Conservation (phyloP, 2,113 vertebrate genomes). For the Rissa tridactyla region DNA sequence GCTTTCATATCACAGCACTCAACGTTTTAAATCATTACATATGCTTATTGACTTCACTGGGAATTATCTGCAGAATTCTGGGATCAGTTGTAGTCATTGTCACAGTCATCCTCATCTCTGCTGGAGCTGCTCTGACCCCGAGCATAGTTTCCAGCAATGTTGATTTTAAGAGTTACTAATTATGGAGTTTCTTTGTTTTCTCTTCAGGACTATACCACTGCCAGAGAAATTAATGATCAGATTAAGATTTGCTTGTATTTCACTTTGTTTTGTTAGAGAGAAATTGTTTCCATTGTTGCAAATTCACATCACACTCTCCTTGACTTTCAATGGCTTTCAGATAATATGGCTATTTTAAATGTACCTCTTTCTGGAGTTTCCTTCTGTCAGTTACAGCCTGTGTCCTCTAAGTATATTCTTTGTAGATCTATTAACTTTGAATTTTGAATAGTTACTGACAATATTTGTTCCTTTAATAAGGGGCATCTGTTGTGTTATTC, state of each 20-base stretch:
- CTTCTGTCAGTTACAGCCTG: background rate
- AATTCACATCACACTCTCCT: background rate
- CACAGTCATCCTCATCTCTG: background rate
- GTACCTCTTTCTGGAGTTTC: background rate
- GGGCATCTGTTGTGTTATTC: background rate
- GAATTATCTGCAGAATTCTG: background rate
- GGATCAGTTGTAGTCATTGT: background rate
- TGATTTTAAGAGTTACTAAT: background rate
- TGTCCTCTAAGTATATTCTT: background rate
- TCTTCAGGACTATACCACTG: background rate
- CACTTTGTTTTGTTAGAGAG: background rate
- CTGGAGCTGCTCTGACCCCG: background rate
- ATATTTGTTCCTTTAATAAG: background rate
- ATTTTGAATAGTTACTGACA: background rate
- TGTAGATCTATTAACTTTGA: background rate
- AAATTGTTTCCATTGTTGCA: background rate
- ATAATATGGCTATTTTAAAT: background rate
- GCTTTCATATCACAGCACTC: background rate
- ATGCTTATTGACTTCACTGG: background rate
- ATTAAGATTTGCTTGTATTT: background rate
- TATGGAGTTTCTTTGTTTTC: background rate
- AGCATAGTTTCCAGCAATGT: background rate
- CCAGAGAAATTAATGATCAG: background rate
- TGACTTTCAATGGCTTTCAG: background rate
- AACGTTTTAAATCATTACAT: background rate